These are phyloP conservation scores for Andrena marginata DNA, from an alignment of 2,888 invertebrate genomes.

Conservation along the genomic window DNA sequence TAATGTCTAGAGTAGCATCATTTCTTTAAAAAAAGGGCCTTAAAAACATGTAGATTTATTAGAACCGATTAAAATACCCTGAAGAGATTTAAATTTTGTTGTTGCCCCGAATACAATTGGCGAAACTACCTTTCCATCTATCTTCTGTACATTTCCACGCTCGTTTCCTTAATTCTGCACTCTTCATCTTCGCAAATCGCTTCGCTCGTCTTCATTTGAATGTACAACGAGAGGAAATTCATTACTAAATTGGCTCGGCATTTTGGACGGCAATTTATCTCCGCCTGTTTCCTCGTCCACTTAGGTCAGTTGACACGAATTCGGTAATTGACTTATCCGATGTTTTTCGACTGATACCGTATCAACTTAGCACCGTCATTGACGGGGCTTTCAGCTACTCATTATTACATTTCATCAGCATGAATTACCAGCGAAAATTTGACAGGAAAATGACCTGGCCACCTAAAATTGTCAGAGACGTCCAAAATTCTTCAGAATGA, in stretches of 20 bases:
- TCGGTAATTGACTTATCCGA: conserved; percentile 6
- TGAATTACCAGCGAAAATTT: too few species aligned
- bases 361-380: too few species aligned
- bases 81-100: not conserved
- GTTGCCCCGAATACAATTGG: not conserved
- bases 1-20: not conserved
- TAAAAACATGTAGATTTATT: not conserved
- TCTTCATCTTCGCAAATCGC: conserved; percentile 20
- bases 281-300: not conserved
- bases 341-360: not conserved
- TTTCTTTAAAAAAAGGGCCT: not conserved
- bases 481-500: too few species aligned
- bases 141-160: not conserved
- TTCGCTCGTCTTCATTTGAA: conserved; percentile 25
- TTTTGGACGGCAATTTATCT: conserved; percentile 4
- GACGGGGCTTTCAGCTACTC: not conserved
- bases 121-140: not conserved
- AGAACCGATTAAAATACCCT: not conserved
- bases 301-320: not conserved
- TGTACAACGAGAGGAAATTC: conserved; percentile 22
- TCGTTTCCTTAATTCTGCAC: conserved; percentile 28
- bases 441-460: too few species aligned
- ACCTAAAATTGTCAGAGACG: too few species aligned
- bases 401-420: not conserved
- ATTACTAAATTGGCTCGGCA: conserved; percentile 6